Base-by-base conservation (phyloP, 2,113 vertebrate genomes). In the Numenius arquata region DNA sequence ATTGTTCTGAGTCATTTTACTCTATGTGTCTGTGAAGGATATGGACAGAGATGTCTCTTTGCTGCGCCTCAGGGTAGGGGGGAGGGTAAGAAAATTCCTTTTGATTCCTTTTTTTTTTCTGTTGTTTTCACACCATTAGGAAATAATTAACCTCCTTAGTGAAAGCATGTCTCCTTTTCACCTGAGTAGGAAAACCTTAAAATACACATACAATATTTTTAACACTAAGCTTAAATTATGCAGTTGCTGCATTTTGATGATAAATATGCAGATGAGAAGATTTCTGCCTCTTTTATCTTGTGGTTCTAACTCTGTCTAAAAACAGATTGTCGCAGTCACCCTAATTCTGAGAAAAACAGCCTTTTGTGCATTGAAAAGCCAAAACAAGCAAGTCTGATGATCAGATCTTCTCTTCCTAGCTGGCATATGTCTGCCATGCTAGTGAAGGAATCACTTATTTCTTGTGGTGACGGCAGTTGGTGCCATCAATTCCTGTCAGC, bases 71-170 rank as follows among this genome's bases (percentile, higher is more conserved):
- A 40, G 91, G 75, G 68, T 40, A 90, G 95, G 91, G 94, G 95
- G 96, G 80, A 90, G 94, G 93, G 94, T 74, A 95, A 86, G 82
- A 95, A 96, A 91, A 91, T 90, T 95, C 85, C 93, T 96, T 96
- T 96, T 97, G 94, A 96, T 96, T 93, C 63, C 40, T 92, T 66
- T 93, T 96, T 92, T 55, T 88, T 94, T 89, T 48, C 67, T 91
- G 90, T 95, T 96, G 93, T 96, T 96, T 95, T 96, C 94, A 95
- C 96, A 97, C 96, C 95, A 96, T 98, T 97, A 98, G 94, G 95
- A 98, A 98, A 98, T 98, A 98, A 98, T 98, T 97, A 98, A 97
- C 95, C 94, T 97, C 95, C 93, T 96, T 96, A 96, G 94, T 95
- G 91, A 96, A 97, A 96, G 94, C 95, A 93, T 96, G 67, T 91